These are phyloP conservation scores for Athene noctua DNA, from an alignment of 2,113 vertebrate genomes.

Conservation along the genomic window DNA sequence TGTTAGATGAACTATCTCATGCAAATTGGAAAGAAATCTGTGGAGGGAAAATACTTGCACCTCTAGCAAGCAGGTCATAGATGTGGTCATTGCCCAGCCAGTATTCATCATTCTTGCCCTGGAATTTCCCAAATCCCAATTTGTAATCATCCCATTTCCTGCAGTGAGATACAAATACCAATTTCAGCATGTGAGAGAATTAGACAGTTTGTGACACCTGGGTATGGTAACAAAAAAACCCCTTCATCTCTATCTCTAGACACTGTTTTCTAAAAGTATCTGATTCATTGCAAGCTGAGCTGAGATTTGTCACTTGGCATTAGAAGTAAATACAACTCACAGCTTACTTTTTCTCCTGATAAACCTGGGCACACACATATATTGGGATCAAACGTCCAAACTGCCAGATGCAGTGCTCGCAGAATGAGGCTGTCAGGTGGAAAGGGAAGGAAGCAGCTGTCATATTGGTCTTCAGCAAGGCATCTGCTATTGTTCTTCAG, in stretches of 20 bases:
- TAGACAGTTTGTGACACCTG: neutral
- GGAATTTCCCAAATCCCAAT: slow-evolving; percentile 87
- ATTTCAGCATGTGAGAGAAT: neutral
- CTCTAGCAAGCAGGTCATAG: slow-evolving; percentile 75
- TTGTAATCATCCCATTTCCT: slow-evolving; percentile 90
- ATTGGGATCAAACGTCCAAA: neutral
- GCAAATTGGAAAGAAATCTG: neutral
- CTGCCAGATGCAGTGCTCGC: neutral
- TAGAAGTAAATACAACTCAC: neutral
- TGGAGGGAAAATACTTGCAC: slow-evolving; percentile 55
- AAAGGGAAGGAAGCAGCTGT: neutral
- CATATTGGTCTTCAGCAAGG: neutral
- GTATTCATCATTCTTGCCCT: slow-evolving; percentile 85
- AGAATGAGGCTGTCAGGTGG: neutral
- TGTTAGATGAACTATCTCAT: neutral
- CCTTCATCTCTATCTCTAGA: neutral
- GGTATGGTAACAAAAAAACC: neutral
- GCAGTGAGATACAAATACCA: neutral
- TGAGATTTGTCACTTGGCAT: neutral
- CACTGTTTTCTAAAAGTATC: neutral
- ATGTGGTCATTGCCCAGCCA: slow-evolving; percentile 91
- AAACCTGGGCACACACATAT: neutral
- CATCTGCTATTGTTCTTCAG: neutral
- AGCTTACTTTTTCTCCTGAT: neutral
- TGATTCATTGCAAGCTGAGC: neutral